Evolutionary conservation across 1,140 invertebrate species (phyloP), one percentile per base, ranked within the genome.

Genomic region (Bombus superbus): DNA sequence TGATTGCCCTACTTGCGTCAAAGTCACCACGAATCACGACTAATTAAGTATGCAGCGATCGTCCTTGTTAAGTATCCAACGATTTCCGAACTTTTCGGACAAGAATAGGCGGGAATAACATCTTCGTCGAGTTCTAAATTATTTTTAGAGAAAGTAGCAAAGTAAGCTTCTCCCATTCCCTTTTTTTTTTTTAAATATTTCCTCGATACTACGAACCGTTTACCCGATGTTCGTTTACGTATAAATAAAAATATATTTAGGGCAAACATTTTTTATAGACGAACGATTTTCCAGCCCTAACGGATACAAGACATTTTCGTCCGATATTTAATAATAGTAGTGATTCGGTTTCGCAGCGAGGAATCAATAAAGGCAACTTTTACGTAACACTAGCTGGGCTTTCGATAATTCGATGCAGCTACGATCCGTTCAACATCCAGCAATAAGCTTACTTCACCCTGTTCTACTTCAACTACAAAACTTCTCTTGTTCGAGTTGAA

Each of bases 1-100:
- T 78, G 76, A 88, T 81, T 83, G 68, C 35, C 81, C 81, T 44
- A 88, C 40, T 89, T 88, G 40, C 62, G 79, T 81, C 73, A 74
- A 82, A 74, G 83, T 72, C 57, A 25, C 71, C 42, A 68, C 35
- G 76, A 68, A 64, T 78, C 68, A 35, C 44, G 44, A 80, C 44
- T 69, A 81, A 89, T 88, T 88, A 22, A 53, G 47, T 53, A 85
- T 77, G 59, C 73, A 62, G 18, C 22, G 35, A 75, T 74, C 64
- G 80, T 47, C 40, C 47, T 38, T 47, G 57, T 1, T 22, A 76
- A 47, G 40, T 44, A 44, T 13, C 22, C 25, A 32, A 32, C 40
- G 25, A 13, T 9, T 32, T 32, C 35, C 4, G 9, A 83, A 76
- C 69, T 74, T 73, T 62, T 5, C 38, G 9, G 15, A n/a, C 40